Base-by-base conservation (phyloP, 2,797 vertebrate species). In the Distichodus sexfasciatus region DNA sequence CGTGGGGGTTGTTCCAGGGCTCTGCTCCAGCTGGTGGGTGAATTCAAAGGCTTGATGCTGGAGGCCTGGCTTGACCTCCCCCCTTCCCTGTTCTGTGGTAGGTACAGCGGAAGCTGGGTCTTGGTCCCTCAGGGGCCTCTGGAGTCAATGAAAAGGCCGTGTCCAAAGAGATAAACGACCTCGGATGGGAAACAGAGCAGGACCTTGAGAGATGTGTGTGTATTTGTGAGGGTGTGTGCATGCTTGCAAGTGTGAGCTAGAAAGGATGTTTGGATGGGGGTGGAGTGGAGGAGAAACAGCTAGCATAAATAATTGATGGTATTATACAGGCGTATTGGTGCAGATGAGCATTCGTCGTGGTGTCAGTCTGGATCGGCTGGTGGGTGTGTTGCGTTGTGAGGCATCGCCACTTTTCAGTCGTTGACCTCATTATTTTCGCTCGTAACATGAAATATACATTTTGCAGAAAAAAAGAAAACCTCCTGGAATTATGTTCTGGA, bases 281-380 rank as follows among this genome's bases (percentile, higher is more conserved):
- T 40, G 75, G 46, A 62, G 66, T 54, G 66, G 65, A 76, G 53
- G 59, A 65, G 69, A 69, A 70, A 76, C 66, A 85, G 84, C 79
- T 76, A 54, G 51, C 77, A 83, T 92, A 79, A 87, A 92, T 90
- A 89, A 89, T 90, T 86, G 83, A 92, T 88, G 77, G 71, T 76
- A n/a, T 76, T 82, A 83, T 82, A 73, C 77, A 66, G 72, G 77
- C 62, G 84, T 84, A 81, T 85, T 80, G 68, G 59, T 67, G 41
- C 66, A 66, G 66, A 71, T 76, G 83, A 83, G 19, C 83, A 82
- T 84, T 82, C 59, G 57, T 77, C 57, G 81, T 84, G 79, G 84
- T 84, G 81, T 82, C 80, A 86, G 86, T 82, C 73, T 79, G 76
- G 81, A 65, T 80, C 57, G 76, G 82, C 75, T 79, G 79, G 68